A percentile compares a stretch with the other conserved stretches of the same genome.
These are phyloP conservation scores for Leptoclinus maculatus DNA, from an alignment of 2,797 vertebrate species.

Conservation along the genomic window DNA sequence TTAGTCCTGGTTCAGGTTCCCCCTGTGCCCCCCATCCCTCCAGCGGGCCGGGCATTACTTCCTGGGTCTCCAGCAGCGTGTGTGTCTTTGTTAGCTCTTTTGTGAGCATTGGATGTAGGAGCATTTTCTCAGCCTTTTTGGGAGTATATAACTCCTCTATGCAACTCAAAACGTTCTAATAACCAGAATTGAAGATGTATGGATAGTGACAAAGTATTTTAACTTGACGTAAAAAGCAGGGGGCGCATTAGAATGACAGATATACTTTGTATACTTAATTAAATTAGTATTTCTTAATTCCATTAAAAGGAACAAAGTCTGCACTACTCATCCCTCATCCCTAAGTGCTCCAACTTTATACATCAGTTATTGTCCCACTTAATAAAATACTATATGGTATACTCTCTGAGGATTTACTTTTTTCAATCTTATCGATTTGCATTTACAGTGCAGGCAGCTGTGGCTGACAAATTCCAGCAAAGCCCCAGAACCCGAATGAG, in stretches of 20 bases:
- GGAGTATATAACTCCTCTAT: background rate
- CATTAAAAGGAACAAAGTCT: constrained; percentile 33
- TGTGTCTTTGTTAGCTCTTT: too few relatives aligned
- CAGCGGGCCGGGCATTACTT: background rate
- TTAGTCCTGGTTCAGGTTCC: background rate
- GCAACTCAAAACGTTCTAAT: background rate
- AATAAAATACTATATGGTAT: constrained; percentile 9
- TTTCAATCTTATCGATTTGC: constrained; percentile 36
- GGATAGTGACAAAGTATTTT: constrained; percentile 1
- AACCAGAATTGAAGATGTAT: background rate
- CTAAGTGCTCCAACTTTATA: constrained; percentile 29
- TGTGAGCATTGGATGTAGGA: background rate
- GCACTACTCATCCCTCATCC: constrained; percentile 5
- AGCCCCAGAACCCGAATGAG: constrained; percentile 17
- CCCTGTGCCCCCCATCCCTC: background rate
- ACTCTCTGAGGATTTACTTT: background rate
- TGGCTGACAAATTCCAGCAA: constrained; percentile 19
- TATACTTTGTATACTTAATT: constrained; percentile 13
- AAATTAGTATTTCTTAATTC: constrained; percentile 30
- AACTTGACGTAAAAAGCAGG: constrained; percentile 13
- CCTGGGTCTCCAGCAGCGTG: background rate
- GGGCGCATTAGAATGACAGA: constrained; percentile 30
- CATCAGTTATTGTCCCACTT: background rate
- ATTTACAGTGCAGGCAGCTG: constrained; percentile 28
- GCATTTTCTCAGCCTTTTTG: background rate